Percentiles rank a stretch among this genome's conserved stretches.
Conservation (phyloP, 2,888 invertebrate genomes). For the Sussaba pulchella region DNA sequence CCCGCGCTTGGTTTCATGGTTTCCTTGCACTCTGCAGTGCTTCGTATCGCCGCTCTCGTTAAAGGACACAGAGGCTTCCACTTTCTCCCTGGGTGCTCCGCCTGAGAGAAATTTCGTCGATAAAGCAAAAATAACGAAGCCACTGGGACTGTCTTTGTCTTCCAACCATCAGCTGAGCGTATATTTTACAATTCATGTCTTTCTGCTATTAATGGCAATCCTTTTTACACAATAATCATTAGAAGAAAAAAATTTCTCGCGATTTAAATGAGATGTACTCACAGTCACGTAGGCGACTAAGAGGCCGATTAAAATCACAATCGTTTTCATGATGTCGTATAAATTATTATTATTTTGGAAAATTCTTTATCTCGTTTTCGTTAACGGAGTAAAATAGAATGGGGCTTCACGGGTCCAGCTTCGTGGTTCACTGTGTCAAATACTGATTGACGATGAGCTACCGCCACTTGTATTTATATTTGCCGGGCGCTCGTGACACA, state of each 20-base stretch:
- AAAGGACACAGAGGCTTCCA: conserved; percentile 56
- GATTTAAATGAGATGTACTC: conserved; percentile 17
- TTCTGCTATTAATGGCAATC: too few species aligned
- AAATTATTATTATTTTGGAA: background rate
- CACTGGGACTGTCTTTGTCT: background rate
- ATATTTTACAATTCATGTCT: too few species aligned
- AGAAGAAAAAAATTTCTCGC: too few species aligned
- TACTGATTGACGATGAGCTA: conserved; percentile 19
- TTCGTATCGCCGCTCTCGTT: conserved; percentile 29
- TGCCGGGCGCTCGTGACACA: conserved; percentile 21
- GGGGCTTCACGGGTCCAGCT: background rate
- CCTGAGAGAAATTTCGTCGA: conserved; percentile 2
- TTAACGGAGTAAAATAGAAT: background rate
- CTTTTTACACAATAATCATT: background rate
- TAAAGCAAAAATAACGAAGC: background rate
- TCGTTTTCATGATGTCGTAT: conserved; percentile 35
- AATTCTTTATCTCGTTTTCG: too few species aligned
- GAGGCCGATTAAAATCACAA: conserved; percentile 31
- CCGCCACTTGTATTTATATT: conserved; percentile 54
- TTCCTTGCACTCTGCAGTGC: conserved; percentile 50
- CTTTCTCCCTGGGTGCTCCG: background rate
- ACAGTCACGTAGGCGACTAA: conserved; percentile 37
- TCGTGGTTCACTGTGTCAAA: conserved; percentile 18
- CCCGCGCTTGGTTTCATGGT: conserved; percentile 55
- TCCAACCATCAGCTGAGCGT: too few species aligned